Evolutionary conservation across 2,113 vertebrate species (phyloP), one percentile per base, ranked within the genome.

Genomic region (Dendropsophus ebraccatus): DNA sequence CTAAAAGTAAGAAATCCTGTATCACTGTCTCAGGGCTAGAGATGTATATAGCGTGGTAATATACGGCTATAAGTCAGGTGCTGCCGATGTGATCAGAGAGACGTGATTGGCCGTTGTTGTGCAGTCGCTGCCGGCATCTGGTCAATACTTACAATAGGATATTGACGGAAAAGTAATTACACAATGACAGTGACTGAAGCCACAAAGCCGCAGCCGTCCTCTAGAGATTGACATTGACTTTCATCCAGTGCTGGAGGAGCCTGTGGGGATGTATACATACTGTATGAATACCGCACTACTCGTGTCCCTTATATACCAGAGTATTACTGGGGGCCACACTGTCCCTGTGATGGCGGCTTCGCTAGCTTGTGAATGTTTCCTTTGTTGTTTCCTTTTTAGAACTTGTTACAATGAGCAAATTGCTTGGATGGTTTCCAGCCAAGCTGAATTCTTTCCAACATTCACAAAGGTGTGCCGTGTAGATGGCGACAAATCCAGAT

Each of bases 81-180:
- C 3, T 5, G 30, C 32, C 16, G 1, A 28, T 69, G 21, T 69
- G 37, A 69, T 69, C 30, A 69, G 65, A 25, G 10, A 9, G 47
- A 32, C 30, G 49, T 52, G 74, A 52, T 76, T 76, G 74, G 30
- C 47, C 74, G 52, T 76, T 32, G 45, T 17, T 75, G 47, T 76
- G 17, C 14, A 0, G 16, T 25, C 1, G 9, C 74, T 19, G 74
- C 74, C 17, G 47, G 21, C 47, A 14, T 76, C 45, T 76, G 74
- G 74, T 76, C 74, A 76, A 76, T 76, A 19, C 47, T 50, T 76
- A 17, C 14, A 30, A n/a, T n/a, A 25, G 47, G 25, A 19, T 52
- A 76, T 52, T 76, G 74, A 52, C 49, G 50, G 74, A 25, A 76
- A 76, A 49, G 74, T 76, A 76, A 50, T 76, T 76, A 52, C 74